Evolutionary conservation across 1,140 invertebrate species (phyloP), one percentile per base, ranked within the genome.

Genomic region (Scaptomyza graminum): DNA sequence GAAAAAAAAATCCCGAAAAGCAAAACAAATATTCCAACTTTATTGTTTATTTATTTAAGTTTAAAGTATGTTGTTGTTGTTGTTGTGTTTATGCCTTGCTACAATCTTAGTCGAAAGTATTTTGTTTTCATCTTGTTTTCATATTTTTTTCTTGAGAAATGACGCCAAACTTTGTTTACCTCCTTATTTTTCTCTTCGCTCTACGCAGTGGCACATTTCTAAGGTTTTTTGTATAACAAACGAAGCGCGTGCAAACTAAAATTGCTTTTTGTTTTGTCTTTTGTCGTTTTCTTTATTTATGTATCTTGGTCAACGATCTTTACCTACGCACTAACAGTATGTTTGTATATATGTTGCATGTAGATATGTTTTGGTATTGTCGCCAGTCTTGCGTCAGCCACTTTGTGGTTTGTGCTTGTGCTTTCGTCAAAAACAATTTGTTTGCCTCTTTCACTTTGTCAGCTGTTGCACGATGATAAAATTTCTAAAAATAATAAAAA

Each of bases 391-490:
- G 41, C 39, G 52, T 55, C 54, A 59, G 15, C 49, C 28, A 52
- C 22, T 51, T 62, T 67, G 28, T 31, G 28, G 5, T 60, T 64
- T 39, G 25, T 13, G 18, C 18, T 64, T 39, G 25, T 13, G 18
- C 18, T 41, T 44, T 61, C 25, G 65, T 37, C 22, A 51, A 44
- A 5, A n/a, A 8, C 3, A 52, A 39, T 43, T 59, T 44, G 46
- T 60, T 66, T 31, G 63, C 39, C 47, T 49, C 49, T 51, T 47
- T 55, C 44, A 25, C 8, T 56, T 16, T 56, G 72, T 85, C 81
- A 87, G 81, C 81, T 85, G 81, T 85, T 85, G 81, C 70, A 81
- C 87, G 81, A 85, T 87, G 81, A 85, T 87, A 78, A 78, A 85
- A 87, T 78, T 11, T 85, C 81, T 85, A 87, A 78, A 85, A 85